Conservation (phyloP, 2,888 invertebrate genomes). For the Caenorhabditis becei region DNA sequence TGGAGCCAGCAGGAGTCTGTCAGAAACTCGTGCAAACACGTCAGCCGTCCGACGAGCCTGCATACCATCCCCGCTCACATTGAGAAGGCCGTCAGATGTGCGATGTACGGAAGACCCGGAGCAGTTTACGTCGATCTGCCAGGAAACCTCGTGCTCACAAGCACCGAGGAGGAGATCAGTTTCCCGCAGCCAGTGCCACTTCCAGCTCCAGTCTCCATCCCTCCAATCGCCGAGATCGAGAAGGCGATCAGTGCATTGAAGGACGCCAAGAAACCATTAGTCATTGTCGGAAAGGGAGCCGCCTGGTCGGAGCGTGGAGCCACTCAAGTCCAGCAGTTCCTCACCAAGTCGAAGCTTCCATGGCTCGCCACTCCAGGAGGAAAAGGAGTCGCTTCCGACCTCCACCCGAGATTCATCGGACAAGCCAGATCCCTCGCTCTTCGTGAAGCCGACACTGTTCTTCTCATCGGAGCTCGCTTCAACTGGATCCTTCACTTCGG, state of each 20-base stretch:
- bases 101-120: slow-evolving; percentile 92
- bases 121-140: slow-evolving; percentile 93
- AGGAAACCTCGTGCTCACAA: slow-evolving; percentile 85
- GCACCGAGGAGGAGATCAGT: slow-evolving; percentile 68
- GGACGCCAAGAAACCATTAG: slow-evolving; percentile 88
- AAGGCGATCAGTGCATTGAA: slow-evolving; percentile 87
- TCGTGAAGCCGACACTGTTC: slow-evolving; percentile 90
- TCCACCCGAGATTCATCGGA: slow-evolving; percentile 84
- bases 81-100: slow-evolving; percentile 87
- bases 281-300: slow-evolving; percentile 91
- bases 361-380: slow-evolving; percentile 97
- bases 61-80: slow-evolving; percentile 73
- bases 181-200: slow-evolving; percentile 82
- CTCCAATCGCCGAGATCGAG: slow-evolving; percentile 87
- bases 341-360: slow-evolving; percentile 88
- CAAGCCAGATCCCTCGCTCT: slow-evolving; percentile 85
- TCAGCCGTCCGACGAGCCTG: slow-evolving; percentile 90
- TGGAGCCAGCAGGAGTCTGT: slow-evolving; percentile 90
- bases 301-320: slow-evolving; percentile 78
- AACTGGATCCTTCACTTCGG: slow-evolving; percentile 99
- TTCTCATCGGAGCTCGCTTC: slow-evolving; percentile 92
- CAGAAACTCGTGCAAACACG: slow-evolving; percentile 93
- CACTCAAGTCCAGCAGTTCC: slow-evolving; percentile 79
- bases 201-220: slow-evolving; percentile 86
- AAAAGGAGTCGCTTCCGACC: slow-evolving; percentile 82